Base-by-base conservation (phyloP, 2,113 vertebrate species). In the Crotophaga sulcirostris region DNA sequence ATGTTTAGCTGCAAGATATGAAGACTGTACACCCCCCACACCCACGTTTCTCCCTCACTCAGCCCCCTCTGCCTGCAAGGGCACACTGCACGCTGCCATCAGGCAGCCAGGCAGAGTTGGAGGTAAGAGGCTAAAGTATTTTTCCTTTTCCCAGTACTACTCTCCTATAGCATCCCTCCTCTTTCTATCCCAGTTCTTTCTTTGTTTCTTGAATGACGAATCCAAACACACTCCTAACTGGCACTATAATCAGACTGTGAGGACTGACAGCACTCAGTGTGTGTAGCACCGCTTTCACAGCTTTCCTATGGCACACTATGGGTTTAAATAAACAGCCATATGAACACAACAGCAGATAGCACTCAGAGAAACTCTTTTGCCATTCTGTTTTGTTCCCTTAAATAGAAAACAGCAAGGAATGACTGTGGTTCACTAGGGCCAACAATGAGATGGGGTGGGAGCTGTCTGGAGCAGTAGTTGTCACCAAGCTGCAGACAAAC, bases 1-100 rank as follows among this genome's bases (percentile, higher is more conserved):
- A 97, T 79, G 68, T 96, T 97, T 89, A 94, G 84, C 90, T 98
- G 85, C 94, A 96, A 97, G 94, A 92, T 94, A 94, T 64, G 94
- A 97, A 95, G 90, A 67, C 82, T 96, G 70, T 92, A 91, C 91
- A 92, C 92, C 97, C 89, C 76, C 96, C 92, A 9, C 17, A 20
- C 91, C 75, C 16, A 31, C 85, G 93, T 98, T 97, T 95, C 89
- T 97, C 93, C 97, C 92, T 75, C 73, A 45, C 73, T 93, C 62
- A 73, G 90, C 89, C 90, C 92, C 72, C 87, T 89, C 21, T 79
- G 16, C 95, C 89, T 96, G 90, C 78, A 97, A 88, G 90, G 62
- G 52, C 75, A 82, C 79, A 72, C 84, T 66, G 78, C 47, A 67
- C 44, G 60, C 94, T 88, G 23, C 69, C 81, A 94, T 92, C 72